phyloP scores from a whole-genome alignment of 2,797 vertebrate genomes.

The Danio jaintianensis region DNA sequence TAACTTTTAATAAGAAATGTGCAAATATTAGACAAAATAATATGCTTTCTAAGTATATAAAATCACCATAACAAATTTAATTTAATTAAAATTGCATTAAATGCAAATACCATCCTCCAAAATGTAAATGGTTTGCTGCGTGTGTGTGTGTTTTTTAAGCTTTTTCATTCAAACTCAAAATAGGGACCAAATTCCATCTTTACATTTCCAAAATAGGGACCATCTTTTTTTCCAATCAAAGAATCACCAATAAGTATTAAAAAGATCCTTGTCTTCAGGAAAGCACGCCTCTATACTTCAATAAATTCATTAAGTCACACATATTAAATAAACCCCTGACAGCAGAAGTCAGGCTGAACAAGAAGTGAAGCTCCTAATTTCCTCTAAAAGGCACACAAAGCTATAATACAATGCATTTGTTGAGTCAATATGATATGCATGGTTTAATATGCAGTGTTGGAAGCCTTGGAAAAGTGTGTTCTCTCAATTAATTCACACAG shows the following conservation, averaged over 20 bases:
- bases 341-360: conserved; percentile 6
- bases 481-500: neutral
- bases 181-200: neutral
- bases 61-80: too few relatives aligned
- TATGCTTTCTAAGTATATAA: too few relatives aligned
- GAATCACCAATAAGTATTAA: conserved; percentile 22
- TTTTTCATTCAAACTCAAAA: neutral
- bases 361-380: conserved; percentile 5
- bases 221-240: neutral
- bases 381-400: conserved; percentile 23
- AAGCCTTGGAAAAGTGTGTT: neutral
- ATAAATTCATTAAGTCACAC: conserved; percentile 26
- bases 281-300: conserved; percentile 51
- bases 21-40: too few relatives aligned
- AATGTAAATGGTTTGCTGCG: neutral
- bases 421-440: conserved; percentile 6
- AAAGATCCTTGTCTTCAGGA: conserved; percentile 37
- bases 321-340: conserved; percentile 22
- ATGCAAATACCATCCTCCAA: neutral
- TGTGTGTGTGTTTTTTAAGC: neutral
- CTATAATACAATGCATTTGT: conserved; percentile 35
- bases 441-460: neutral
- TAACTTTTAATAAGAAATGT: too few relatives aligned
- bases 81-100: too few relatives aligned
- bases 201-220: neutral